A percentile compares a stretch with the other conserved stretches of the same genome.
phyloP scores from a whole-genome alignment of 2,797 vertebrate genomes.

The Vireo griseus region DNA sequence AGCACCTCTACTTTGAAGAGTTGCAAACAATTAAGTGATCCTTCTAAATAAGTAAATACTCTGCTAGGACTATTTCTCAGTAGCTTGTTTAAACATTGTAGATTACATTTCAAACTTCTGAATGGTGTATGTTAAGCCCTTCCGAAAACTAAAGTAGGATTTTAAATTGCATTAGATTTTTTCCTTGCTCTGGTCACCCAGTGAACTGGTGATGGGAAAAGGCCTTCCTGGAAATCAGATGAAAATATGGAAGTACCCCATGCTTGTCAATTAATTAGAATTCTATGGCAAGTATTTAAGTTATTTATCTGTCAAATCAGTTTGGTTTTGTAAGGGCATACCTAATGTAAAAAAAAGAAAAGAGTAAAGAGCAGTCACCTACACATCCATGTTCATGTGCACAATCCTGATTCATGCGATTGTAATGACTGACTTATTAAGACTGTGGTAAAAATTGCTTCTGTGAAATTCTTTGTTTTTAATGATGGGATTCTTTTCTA shows the following conservation, averaged over 20 bases:
- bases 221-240: constrained; percentile 74
- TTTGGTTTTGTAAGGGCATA: neutral
- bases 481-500: neutral
- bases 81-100: neutral
- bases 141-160: neutral
- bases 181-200: constrained; percentile 75
- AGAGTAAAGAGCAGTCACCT: neutral
- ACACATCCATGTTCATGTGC: neutral
- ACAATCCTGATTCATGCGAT: neutral
- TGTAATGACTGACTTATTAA: neutral
- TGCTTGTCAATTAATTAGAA: constrained; percentile 53
- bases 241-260: constrained; percentile 67
- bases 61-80: neutral
- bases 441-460: neutral
- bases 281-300: constrained; percentile 66
- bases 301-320: neutral
- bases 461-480: neutral
- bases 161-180: constrained; percentile 74
- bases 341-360: neutral
- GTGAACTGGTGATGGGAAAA: constrained; percentile 73
- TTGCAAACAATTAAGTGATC: neutral
- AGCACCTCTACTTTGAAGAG: neutral
- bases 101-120: neutral
- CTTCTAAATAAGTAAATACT: neutral
- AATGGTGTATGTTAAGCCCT: neutral